Evolutionary conservation across 2,797 vertebrate genomes (phyloP).

Genomic region (Acipenser ruthenus): DNA sequence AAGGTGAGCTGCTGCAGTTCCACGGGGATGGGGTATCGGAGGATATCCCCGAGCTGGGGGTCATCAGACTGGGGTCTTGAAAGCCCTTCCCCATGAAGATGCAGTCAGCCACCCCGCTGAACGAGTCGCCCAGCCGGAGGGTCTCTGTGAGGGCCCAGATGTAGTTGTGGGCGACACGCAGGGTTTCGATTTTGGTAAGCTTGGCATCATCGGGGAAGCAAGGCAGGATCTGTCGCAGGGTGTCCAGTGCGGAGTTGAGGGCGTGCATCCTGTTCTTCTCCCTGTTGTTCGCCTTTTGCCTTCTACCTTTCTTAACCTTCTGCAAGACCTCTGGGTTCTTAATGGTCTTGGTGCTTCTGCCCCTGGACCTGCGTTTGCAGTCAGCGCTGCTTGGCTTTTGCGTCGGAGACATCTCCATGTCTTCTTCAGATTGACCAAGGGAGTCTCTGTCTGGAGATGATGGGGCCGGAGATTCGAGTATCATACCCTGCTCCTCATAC

Average conservation of each 20-base stretch:
- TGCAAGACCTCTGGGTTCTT: constrained; percentile 40
- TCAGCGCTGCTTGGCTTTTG: constrained; percentile 4
- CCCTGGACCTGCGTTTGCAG: constrained; percentile 22
- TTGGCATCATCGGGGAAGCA: constrained; percentile 76
- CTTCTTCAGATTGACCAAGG: constrained; percentile 9
- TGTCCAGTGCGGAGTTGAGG: constrained; percentile 79
- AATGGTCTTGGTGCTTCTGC: constrained; percentile 17
- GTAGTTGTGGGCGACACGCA: constrained; percentile 87
- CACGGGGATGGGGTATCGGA: constrained; percentile 37
- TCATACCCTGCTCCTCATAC: constrained; percentile 9
- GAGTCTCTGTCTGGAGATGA: neutral
- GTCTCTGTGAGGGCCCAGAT: constrained; percentile 85
- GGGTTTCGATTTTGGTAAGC: constrained; percentile 85
- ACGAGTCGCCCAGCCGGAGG: constrained; percentile 60
- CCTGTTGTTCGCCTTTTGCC: constrained; percentile 80
- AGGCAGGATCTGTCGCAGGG: constrained; percentile 73
- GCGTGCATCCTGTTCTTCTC: constrained; percentile 86
- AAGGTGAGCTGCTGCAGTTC: constrained; percentile 35
- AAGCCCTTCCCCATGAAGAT: neutral
- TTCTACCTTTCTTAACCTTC: constrained; percentile 60
- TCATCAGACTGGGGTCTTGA: constrained; percentile 5
- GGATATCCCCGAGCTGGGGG: constrained; percentile 4
- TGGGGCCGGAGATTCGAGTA: neutral
- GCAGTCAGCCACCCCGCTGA: neutral
- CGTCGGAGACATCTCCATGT: neutral